Percentiles rank a stretch among this genome's conserved stretches.
Conservation (phyloP, 2,113 vertebrate species). For the Suncus etruscus region DNA sequence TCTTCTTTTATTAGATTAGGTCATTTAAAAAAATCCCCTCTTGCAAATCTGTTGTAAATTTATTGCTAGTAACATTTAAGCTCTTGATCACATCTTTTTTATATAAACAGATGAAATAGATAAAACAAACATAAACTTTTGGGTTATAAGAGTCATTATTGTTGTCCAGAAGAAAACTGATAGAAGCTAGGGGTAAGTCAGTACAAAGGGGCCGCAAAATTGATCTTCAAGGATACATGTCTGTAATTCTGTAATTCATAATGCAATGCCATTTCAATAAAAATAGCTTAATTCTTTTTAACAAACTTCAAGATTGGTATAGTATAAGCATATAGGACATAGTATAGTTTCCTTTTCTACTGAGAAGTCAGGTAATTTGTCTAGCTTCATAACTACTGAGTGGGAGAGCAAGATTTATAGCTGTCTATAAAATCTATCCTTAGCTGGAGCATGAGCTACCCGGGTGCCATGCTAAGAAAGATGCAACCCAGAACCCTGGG, state of each 20-base stretch:
- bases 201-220: too few relatives aligned
- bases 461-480: neutral
- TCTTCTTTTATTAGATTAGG: neutral
- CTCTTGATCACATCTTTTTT: neutral
- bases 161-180: too few relatives aligned
- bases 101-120: too few relatives aligned
- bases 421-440: neutral
- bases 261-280: too few relatives aligned
- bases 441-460: neutral
- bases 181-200: too few relatives aligned
- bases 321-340: neutral
- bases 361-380: neutral
- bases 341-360: neutral
- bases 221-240: too few relatives aligned
- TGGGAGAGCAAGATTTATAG: neutral
- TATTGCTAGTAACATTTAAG: neutral
- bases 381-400: neutral
- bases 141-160: too few relatives aligned
- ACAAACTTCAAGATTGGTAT: neutral
- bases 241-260: too few relatives aligned
- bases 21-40: constrained; percentile 13
- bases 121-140: too few relatives aligned
- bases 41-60: constrained; percentile 24
- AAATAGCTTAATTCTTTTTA: neutral
- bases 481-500: too few relatives aligned